A percentile compares a stretch with the other conserved stretches of the same genome.
Conservation (phyloP, 2,113 vertebrate species). For the Pipa parva region DNA sequence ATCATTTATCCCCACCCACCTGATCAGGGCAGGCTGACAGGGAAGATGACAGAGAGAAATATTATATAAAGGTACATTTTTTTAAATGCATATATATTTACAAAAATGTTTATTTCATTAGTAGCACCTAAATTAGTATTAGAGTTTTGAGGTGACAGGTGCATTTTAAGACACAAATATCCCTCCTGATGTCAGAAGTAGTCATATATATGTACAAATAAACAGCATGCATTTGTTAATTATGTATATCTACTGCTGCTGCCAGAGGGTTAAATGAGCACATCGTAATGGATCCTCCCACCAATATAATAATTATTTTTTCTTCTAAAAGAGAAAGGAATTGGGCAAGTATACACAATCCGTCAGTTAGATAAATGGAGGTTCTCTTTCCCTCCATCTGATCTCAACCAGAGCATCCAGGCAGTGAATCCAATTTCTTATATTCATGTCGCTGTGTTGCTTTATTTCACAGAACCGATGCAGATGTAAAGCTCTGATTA, state of each 20-base stretch:
- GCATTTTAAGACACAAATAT: too few relatives aligned
- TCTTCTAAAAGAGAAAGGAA: slow-evolving; percentile 1
- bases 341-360: slow-evolving; percentile 17
- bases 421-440: slow-evolving; percentile 39
- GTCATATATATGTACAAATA: too few relatives aligned
- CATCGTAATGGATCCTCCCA: neutral
- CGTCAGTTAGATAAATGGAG: slow-evolving; percentile 39
- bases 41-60: too few relatives aligned
- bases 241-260: slow-evolving; percentile 1
- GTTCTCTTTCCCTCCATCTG: slow-evolving; percentile 29
- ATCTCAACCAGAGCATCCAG: slow-evolving; percentile 33
- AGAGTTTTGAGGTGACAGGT: too few relatives aligned
- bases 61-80: too few relatives aligned
- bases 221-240: too few relatives aligned
- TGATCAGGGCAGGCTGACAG: too few relatives aligned
- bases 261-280: slow-evolving; percentile 2
- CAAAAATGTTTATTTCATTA: too few relatives aligned
- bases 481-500: slow-evolving; percentile 37
- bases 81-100: too few relatives aligned
- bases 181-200: too few relatives aligned
- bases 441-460: slow-evolving; percentile 24
- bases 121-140: too few relatives aligned
- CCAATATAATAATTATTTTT: slow-evolving; percentile 19
- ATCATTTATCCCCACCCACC: too few relatives aligned
- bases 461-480: slow-evolving; percentile 24